Conservation (phyloP, 2,797 vertebrate genomes). For the Myotis findleyi region DNA sequence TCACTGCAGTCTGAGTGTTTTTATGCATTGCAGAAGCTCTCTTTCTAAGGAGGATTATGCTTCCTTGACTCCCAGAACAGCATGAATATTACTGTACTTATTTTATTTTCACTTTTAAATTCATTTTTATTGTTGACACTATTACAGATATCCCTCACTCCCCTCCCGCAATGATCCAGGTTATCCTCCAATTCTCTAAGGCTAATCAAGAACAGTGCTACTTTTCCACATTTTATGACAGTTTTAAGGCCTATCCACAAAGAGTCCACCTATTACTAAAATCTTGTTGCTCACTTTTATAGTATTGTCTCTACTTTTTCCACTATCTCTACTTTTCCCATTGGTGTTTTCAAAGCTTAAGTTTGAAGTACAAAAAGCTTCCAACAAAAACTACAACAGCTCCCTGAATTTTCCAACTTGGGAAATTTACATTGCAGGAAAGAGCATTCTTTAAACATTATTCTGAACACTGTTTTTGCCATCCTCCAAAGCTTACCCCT, state of each 20-base stretch:
- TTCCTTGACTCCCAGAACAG: background rate
- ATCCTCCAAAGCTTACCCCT: background rate
- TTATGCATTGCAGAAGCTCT: background rate
- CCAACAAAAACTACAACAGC: background rate
- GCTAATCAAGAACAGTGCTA: background rate
- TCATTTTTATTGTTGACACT: background rate
- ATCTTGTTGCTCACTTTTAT: background rate
- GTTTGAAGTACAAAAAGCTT: background rate
- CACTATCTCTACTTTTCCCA: background rate
- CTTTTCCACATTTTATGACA: background rate
- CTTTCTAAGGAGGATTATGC: background rate
- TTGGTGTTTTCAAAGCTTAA: constrained; percentile 5
- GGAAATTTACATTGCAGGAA: background rate
- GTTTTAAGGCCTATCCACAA: background rate
- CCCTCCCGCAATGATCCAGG: background rate
- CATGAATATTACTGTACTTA: background rate
- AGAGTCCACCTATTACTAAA: background rate
- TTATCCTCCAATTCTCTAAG: background rate
- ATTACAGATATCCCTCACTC: background rate
- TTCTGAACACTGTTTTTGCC: background rate
- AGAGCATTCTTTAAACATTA: background rate
- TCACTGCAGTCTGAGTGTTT: background rate
- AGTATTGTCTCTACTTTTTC: background rate
- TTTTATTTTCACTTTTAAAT: background rate
- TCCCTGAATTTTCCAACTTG: background rate